phyloP scores from a whole-genome alignment of 1,140 invertebrate species.

The Zaprionus ghesquierei region DNA sequence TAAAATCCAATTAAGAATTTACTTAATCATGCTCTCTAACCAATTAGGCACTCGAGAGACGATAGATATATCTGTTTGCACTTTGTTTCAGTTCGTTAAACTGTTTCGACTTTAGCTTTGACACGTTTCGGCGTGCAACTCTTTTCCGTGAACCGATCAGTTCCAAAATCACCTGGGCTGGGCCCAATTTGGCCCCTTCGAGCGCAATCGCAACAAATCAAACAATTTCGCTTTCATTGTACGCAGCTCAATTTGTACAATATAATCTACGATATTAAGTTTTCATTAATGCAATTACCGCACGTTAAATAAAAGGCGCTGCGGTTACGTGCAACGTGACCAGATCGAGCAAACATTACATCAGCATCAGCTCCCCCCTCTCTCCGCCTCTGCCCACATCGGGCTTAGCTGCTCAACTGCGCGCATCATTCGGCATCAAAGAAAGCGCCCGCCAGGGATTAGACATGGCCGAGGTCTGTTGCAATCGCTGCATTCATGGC shows the following conservation, averaged over 20 bases:
- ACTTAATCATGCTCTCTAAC: background rate
- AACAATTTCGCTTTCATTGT: slow-evolving; percentile 80
- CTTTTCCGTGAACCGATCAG: slow-evolving; percentile 44
- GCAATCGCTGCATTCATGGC: slow-evolving; percentile 51
- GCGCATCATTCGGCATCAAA: slow-evolving; percentile 40
- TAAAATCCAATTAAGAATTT: background rate
- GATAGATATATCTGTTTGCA: background rate
- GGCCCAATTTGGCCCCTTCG: slow-evolving; percentile 22
- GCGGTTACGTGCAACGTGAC: slow-evolving; percentile 77
- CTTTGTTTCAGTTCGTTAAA: too few species aligned
- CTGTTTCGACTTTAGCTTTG: slow-evolving; percentile 22
- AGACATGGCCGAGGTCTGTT: slow-evolving; percentile 57
- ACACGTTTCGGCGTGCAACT: slow-evolving; percentile 32
- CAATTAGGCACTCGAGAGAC: background rate
- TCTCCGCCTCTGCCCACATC: background rate
- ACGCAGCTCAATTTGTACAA: slow-evolving; percentile 79
- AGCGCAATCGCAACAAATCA: slow-evolving; percentile 61
- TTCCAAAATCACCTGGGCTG: slow-evolving; percentile 24
- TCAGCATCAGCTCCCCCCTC: slow-evolving; percentile 41
- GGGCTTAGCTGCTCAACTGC: background rate
- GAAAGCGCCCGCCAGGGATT: slow-evolving; percentile 66
- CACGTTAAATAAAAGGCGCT: slow-evolving; percentile 78
- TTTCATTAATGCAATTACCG: slow-evolving; percentile 79
- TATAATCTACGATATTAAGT: slow-evolving; percentile 77
- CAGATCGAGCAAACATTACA: slow-evolving; percentile 77